Evolutionary conservation across 2,113 vertebrate genomes (phyloP), one percentile per base, ranked within the genome.

Genomic region (Antennarius striatus): DNA sequence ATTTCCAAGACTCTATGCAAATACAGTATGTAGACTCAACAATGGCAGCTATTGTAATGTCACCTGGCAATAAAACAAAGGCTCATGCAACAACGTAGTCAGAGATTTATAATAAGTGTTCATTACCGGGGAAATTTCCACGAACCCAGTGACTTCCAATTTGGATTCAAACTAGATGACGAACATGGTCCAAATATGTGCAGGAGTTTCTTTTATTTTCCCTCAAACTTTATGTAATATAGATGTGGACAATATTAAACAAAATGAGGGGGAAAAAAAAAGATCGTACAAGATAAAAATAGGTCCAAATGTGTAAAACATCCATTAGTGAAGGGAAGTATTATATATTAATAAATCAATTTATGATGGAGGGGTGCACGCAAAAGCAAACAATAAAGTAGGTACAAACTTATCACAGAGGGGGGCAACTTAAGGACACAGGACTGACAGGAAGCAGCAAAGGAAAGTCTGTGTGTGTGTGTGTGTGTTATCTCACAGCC

Each of bases 41-140:
- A 59, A 80, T 84, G 79, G 81, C 79, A 81, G 71, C 67, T 71
- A 72, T 73, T 22, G 32, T 36, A 53, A 60, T 49, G 71, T 76
- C 0, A 63, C 58, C 36, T 48, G 42, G 66, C 67, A 56, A 43
- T 43, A 39, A 52, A 75, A 77, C 43, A 28, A 73, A 75, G 28
- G 46, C 50, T 69, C 79, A 87, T 77, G 71, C 74, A 68, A 63
- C 48, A 42, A 71, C 54, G 50, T 63, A 55, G 32, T 61, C 47
- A 39, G 52, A 46, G 22, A 52, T 57, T 46, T 48, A 15, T 36
- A n/a, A 28, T 13, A 72, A 62, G 28, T 30, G 36, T 36, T 57
- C 12, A 10, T 16, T 1, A 52, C 29, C 40, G 60, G 39, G 54
- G 29, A 30, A 49, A 75, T 56, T 53, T 22, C 12, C 39, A 3